A percentile compares a stretch with the other conserved stretches of the same genome.
phyloP scores from a whole-genome alignment of 1,140 invertebrate species.

The Kradibia gibbosae region DNA sequence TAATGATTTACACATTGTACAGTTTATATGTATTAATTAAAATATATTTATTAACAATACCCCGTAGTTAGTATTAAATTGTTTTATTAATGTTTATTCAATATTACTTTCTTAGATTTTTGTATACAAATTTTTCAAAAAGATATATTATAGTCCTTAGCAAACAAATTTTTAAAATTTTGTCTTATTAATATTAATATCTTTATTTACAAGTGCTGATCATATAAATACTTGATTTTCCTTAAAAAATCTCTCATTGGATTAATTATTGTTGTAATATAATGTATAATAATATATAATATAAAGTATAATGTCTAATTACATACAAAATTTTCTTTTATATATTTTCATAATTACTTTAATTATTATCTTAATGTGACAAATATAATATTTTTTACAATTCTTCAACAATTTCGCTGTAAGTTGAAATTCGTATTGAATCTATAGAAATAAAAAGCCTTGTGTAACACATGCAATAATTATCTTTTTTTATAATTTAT shows the following conservation, averaged over 20 bases:
- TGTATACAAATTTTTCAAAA: too few relatives aligned
- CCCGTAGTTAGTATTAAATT: too few relatives aligned
- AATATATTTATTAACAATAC: too few relatives aligned
- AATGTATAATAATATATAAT: conserved; percentile 46
- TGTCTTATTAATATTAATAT: conserved; percentile 47
- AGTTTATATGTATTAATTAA: too few relatives aligned
- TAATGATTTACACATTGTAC: too few relatives aligned
- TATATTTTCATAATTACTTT: conserved; percentile 39
- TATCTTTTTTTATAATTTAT: conserved; percentile 1
- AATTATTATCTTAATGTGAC: conserved; percentile 36
- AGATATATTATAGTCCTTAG: not conserved
- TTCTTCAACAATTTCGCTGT: conserved; percentile 41
- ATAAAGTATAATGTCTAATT: conserved; percentile 49
- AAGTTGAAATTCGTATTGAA: conserved; percentile 37
- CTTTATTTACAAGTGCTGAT: conserved; percentile 48
- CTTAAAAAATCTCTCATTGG: conserved; percentile 39
- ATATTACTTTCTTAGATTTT: too few relatives aligned
- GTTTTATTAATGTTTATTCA: too few relatives aligned
- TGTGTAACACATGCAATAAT: conserved; percentile 14
- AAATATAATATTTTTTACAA: conserved; percentile 52
- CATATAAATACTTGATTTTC: conserved; percentile 45
- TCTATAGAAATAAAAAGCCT: conserved; percentile 32
- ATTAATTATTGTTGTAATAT: conserved; percentile 45
- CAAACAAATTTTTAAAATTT: not conserved
- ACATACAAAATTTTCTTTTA: conserved; percentile 38